phyloP scores from a whole-genome alignment of 2,797 vertebrate species.

The Chaetophractus vellerosus region DNA sequence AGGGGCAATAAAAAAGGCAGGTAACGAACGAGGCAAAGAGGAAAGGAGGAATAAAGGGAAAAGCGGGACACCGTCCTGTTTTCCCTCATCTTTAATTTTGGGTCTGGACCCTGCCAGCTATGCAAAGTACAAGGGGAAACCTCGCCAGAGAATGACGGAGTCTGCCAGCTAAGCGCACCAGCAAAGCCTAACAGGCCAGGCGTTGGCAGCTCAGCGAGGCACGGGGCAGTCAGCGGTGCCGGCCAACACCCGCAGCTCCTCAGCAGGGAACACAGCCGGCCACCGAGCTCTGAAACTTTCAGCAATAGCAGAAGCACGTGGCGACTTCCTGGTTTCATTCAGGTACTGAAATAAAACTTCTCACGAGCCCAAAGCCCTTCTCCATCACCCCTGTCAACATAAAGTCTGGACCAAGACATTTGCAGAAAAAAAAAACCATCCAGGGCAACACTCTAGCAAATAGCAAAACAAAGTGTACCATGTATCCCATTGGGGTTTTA shows the following conservation, averaged over 20 bases:
- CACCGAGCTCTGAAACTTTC: background rate
- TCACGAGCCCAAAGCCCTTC: background rate
- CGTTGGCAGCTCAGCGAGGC: rapidly evolving
- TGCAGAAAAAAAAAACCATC: background rate
- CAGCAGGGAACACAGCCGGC: background rate
- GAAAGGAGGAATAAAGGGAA: background rate
- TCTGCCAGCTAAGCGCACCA: background rate
- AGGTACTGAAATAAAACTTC: background rate
- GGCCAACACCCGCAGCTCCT: background rate
- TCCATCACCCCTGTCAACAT: background rate
- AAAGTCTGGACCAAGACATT: background rate
- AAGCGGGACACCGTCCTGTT: background rate
- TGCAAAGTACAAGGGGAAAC: background rate
- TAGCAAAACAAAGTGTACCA: background rate
- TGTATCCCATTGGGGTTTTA: background rate
- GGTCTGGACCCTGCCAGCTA: background rate
- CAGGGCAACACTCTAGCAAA: background rate
- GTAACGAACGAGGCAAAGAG: background rate
- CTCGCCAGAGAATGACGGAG: background rate
- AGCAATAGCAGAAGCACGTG: rapidly evolving
- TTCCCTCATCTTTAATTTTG: background rate
- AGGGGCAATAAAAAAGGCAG: no score
- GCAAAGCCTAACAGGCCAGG: background rate
- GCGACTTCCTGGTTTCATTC: background rate
- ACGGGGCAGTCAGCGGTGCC: rapidly evolving